Evolutionary conservation across 2,888 invertebrate species (phyloP), one percentile per base, ranked within the genome.

Genomic region (Agrotis clavis): DNA sequence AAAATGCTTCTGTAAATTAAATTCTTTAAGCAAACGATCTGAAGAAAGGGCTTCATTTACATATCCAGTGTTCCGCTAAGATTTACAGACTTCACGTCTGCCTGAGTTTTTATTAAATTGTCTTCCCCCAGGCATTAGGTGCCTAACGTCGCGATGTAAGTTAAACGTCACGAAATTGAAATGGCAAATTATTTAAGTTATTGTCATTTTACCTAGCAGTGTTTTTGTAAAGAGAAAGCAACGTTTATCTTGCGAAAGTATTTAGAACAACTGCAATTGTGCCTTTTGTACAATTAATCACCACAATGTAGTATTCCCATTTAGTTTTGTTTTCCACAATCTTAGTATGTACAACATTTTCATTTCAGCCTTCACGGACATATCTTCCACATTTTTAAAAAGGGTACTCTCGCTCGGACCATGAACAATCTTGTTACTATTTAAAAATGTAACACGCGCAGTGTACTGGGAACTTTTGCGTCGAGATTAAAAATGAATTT

Each of bases 1-100:
- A 86, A 90, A 87, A 91, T 90, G 89, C 90, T 91, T 88, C 84
- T 88, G 91, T 88, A 92, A 94, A 94, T 94, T 90, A 93, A 94
- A 94, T 90, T 93, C 92, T 89, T 88, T 86, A 89, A 90, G 87
- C 82, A 87, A 84, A 86, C 82, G 82, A 88, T 88, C 89, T 87
- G 79, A 77, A 83, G 83, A 81, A 85, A 89, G 88, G 86, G 86
- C 86, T 90, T 84, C 84, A 90, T 91, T 91, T 88, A 88, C 88
- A 87, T 89, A 84, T 85, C 77, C 77, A 74, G 61, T 77, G 70
- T 83, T 67, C 59, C 67, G 63, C 59, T 54, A 54, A 77, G 71
- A 79, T 61, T 82, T 77, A 77, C 74, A 57, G 79, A 68, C 54
- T 54, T 66, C 45, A 62, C 16, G 51, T 56, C 47, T 65, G 56